These are phyloP conservation scores for Electrophaes corylata DNA, from an alignment of 2,888 invertebrate genomes.

Conservation along the genomic window DNA sequence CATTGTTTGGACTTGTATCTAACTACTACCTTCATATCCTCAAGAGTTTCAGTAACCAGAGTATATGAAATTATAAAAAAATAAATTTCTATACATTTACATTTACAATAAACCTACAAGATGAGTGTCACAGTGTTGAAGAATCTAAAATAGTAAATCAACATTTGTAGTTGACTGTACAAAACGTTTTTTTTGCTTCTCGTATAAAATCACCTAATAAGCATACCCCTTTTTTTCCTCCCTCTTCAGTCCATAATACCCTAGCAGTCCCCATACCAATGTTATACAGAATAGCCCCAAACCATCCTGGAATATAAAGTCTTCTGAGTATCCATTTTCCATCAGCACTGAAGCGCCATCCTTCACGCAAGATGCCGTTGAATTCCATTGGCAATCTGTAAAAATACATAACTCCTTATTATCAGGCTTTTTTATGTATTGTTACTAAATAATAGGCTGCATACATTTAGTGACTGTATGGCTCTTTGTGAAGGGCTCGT, in stretches of 20 bases:
- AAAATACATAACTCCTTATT: conserved; percentile 23
- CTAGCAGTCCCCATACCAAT: conserved; percentile 63
- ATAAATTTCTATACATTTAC: too few species aligned
- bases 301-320: conserved; percentile 62
- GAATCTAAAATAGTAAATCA: too few species aligned
- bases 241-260: conserved; percentile 66
- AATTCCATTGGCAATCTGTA: conserved; percentile 68
- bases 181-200: not conserved
- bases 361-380: conserved; percentile 57
- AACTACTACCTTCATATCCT: too few species aligned
- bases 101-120: too few species aligned
- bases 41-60: too few species aligned
- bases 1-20: too few species aligned
- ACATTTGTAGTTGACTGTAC: not conserved
- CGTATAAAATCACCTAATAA: conserved; percentile 48
- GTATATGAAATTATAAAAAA: too few species aligned
- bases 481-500: too few species aligned
- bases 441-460: too few species aligned
- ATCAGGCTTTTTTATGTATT: too few species aligned
- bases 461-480: too few species aligned
- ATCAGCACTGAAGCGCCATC: conserved; percentile 64
- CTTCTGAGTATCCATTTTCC: conserved; percentile 65
- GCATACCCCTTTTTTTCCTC: conserved; percentile 75
- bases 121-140: too few species aligned
- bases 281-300: conserved; percentile 61